Base-by-base conservation (phyloP, 1,140 invertebrate genomes). In the Drosophila insularis region DNA sequence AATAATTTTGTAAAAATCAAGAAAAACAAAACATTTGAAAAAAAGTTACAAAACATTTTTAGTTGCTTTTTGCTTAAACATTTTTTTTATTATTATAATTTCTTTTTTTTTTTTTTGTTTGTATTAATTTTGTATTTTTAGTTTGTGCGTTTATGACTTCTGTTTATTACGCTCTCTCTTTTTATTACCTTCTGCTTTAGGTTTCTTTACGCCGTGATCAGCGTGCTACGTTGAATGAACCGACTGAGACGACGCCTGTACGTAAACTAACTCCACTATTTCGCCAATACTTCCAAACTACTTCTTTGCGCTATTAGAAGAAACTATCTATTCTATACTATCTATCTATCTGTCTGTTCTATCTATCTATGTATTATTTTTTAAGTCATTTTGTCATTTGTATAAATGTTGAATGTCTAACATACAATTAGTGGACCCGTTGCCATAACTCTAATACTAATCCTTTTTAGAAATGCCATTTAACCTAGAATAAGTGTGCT, bases 191-290 rank as follows among this genome's bases (percentile, higher is more conserved):
- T 82, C 84, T 71, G 90, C 86, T 91, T 91, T 91, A 91, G 90
- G 90, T 91, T 82, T 80, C 90, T 77, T 82, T 90, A 74, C 84
- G 90, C 78, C 87, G 90, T 87, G 90, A 90, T 85, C 90, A 90
- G 84, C 90, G 90, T 89, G 81, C 90, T 79, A 89, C 80, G 69
- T 89, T 86, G 61, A 92, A 80, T 81, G 90, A 91, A 90, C 90
- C 90, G 68, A 91, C 90, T 87, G 91, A 92, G 90, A 90, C 89
- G 78, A 92, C 91, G 78, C 91, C 91, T 90, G 91, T 92, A 92
- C 90, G 91, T 92, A 92, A 92, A 80, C 78, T 89, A 90, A 90
- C 87, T 90, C 79, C 85, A 75, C 86, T 78, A 66, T 66, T 50
- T 81, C 81, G 78, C 81, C 62, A 69, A 78, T 68, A 39, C 27